Conservation (phyloP, 2,113 vertebrate species). For the Colius striatus region DNA sequence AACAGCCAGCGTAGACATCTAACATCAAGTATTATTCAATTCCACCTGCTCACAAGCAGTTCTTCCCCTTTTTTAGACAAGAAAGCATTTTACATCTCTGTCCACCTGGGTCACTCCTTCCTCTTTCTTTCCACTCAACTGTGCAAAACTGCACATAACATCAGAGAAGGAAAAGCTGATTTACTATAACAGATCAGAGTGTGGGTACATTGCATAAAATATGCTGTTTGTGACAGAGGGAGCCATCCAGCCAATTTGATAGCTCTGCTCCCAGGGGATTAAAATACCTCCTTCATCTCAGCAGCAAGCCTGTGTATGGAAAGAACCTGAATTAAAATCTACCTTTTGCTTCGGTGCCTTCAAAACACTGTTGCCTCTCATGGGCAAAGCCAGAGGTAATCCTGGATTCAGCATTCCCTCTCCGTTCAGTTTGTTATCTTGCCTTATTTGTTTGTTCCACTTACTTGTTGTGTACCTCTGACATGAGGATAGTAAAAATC, state of each 20-base stretch:
- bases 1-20: neutral
- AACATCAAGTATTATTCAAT: neutral
- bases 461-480: neutral
- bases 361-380: neutral
- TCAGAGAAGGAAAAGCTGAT: neutral
- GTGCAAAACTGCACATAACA: neutral
- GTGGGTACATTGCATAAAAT: constrained; percentile 21
- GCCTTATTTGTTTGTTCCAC: neutral
- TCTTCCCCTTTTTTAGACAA: neutral
- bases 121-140: neutral
- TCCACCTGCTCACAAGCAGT: constrained; percentile 15
- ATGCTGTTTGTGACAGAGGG: constrained; percentile 29
- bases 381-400: constrained; percentile 26
- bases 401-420: neutral
- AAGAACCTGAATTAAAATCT: constrained; percentile 55
- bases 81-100: neutral
- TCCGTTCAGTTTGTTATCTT: neutral
- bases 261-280: neutral
- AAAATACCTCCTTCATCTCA: constrained; percentile 28
- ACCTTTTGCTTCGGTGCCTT: constrained; percentile 33
- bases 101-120: neutral
- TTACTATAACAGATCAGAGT: neutral
- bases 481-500: neutral
- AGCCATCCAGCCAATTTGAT: constrained; percentile 43
- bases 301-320: neutral